Evolutionary conservation across 2,888 invertebrate species (phyloP), one percentile per base, ranked within the genome.

Genomic region (Meloe dianella): DNA sequence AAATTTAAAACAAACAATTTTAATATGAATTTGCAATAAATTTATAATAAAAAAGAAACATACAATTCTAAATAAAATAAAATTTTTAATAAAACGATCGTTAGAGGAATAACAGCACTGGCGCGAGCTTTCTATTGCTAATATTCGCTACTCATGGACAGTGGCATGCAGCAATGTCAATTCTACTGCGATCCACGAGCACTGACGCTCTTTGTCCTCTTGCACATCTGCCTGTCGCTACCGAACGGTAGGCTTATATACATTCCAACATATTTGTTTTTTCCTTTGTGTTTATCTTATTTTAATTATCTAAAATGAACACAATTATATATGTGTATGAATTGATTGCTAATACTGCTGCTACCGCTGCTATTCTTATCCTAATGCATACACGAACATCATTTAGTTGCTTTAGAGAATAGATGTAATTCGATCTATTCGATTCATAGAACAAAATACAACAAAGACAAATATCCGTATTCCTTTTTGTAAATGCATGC

Each of bases 141-240:
- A 70, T 72, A 71, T 70, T 54, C 71, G 73, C 78, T 80, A 77
- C 79, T 77, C 77, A 83, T 81, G 83, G 82, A 83, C 79, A 79
- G 80, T 79, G 79, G 78, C 78, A 82, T 82, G 82, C 82, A 81
- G 81, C 81, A 81, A 81, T 82, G 82, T 81, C 81, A 79, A 75
- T 81, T 81, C 79, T 78, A 82, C 78, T 79, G 80, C 79, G 81
- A 82, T 75, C 81, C 80, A 76, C 78, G 82, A 80, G 82, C 82
- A 73, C 75, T 84, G 80, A 81, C 82, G 78, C 80, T 83, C 80
- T 78, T 83, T 80, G 80, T 84, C 77, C 80, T 83, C 77, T 82
- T 84, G 78, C 82, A 83, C 82, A 81, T 84, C 83, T 83, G 82
- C 81, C 79, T 84, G 79, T 82, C 81, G 79, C 81, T 84, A 81